Percentiles rank a stretch among this genome's conserved stretches.
Conservation (phyloP, 2,797 vertebrate genomes). For the Clarias laeviceps region DNA sequence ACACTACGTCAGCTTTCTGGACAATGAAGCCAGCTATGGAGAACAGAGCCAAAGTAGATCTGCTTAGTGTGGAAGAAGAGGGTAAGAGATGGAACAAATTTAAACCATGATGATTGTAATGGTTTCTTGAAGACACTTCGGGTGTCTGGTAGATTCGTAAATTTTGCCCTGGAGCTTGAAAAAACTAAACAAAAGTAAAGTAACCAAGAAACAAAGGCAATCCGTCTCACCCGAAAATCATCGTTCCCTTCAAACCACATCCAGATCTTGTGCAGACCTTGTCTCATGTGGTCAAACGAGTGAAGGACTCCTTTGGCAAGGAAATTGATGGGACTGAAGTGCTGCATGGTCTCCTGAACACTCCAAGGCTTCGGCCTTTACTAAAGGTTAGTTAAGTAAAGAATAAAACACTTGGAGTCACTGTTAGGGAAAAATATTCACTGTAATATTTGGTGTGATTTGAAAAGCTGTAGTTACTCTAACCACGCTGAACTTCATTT, state of each 20-base stretch:
- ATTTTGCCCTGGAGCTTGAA: neutral
- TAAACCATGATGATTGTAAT: neutral
- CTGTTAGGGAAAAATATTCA: neutral
- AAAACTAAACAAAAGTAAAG: neutral
- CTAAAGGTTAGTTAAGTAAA: slow-evolving; percentile 80
- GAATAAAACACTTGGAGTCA: neutral
- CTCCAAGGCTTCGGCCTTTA: slow-evolving; percentile 89
- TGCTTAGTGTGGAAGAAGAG: slow-evolving; percentile 68
- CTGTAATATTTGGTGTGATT: neutral
- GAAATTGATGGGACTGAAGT: slow-evolving; percentile 82
- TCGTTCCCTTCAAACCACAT: neutral
- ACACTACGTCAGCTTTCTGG: neutral
- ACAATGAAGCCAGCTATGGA: slow-evolving; percentile 73
- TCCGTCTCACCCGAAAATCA: neutral
- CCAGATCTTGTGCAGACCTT: slow-evolving; percentile 74
- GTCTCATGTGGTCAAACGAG: slow-evolving; percentile 81
- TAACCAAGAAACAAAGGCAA: neutral
- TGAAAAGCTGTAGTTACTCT: neutral
- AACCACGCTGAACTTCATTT: neutral
- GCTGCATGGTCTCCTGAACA: slow-evolving; percentile 83
- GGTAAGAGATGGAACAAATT: slow-evolving; percentile 60
- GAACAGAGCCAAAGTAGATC: slow-evolving; percentile 61
- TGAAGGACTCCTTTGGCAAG: slow-evolving; percentile 78
- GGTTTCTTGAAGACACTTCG: neutral
- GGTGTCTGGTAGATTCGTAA: neutral